phyloP scores from a whole-genome alignment of 2,113 vertebrate genomes.

The Centropus bengalensis region DNA sequence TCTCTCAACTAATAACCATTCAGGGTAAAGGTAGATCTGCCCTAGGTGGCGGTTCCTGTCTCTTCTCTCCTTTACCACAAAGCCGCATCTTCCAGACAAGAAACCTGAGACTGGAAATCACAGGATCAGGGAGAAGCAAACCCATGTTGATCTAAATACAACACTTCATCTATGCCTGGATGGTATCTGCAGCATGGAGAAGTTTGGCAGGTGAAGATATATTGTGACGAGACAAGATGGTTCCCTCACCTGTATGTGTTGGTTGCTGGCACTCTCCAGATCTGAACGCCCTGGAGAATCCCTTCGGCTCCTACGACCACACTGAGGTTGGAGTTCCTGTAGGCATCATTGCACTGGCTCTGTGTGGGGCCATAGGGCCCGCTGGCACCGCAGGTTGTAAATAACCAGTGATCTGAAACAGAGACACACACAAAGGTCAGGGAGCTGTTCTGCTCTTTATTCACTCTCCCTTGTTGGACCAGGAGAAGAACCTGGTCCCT shows the following conservation, averaged over 20 bases:
- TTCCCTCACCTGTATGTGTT: slow-evolving; percentile 89
- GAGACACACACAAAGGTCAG: background rate
- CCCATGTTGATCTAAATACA: background rate
- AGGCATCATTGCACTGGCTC: slow-evolving; percentile 91
- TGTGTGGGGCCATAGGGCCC: slow-evolving; percentile 92
- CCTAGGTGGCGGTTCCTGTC: background rate
- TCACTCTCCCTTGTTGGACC: background rate
- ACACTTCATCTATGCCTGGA: background rate
- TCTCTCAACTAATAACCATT: background rate
- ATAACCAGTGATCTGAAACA: slow-evolving; percentile 85
- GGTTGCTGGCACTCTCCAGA: slow-evolving; percentile 92
- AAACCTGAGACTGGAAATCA: background rate
- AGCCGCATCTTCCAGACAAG: background rate
- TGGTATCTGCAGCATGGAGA: background rate
- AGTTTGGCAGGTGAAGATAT: background rate
- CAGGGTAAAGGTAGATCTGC: background rate
- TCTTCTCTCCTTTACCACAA: background rate
- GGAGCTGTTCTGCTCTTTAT: background rate
- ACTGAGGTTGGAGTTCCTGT: slow-evolving; percentile 89
- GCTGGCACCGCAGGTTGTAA: slow-evolving; percentile 92
- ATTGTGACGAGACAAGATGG: accelerated
- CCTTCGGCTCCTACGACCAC: slow-evolving; percentile 88
- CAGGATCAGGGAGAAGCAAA: background rate
- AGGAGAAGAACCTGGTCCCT: background rate
- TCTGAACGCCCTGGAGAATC: slow-evolving; percentile 89